Base-by-base conservation (phyloP, 2,113 vertebrate species). In the Otocyon megalotis region DNA sequence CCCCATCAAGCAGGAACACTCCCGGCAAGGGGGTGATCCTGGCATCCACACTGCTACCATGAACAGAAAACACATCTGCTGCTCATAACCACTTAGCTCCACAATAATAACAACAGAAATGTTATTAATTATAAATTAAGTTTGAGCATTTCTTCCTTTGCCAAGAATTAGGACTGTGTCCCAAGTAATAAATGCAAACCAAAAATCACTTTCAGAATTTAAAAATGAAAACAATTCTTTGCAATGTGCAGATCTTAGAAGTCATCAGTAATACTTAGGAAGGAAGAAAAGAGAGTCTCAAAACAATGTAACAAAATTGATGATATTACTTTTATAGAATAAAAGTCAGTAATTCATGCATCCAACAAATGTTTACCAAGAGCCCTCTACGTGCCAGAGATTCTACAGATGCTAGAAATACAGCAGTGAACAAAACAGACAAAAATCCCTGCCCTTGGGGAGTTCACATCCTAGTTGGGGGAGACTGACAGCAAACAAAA, bases 141-240 rank as follows among this genome's bases (percentile, higher is more conserved):
- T 94, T 56, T 53, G 43, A 94, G 82, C 37, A 95, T 93, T 79
- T 97, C 88, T 97, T 94, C 77, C 62, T 93, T 89, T 97, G 67
- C 89, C 86, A 97, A 87, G 83, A 97, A 86, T 84, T 43, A 43
- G 28, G 32, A 91, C 89, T 88, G 43, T 74, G 50, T 80, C 32
- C 74, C 76, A 80, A 93, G n/a, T 62, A 90, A 96, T 92, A 95
- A 83, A 96, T 81, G 35, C 86, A 97, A 97, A 96, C 43, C 63
- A 94, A 94, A 94, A 93, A 94, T 65, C 84, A 86, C 54, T 96
- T 91, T 85, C 58, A 79, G 85, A 91, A 92, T 58, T 88, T 32
- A 67, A 96, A 85, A 86, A 63, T 32, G 11, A 76, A 84, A 96
- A 82, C 19, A 90, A 32, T 69, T 89, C 56, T 91, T 85, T 56